Percentiles rank a stretch among this genome's conserved stretches.
These are phyloP conservation scores for Limnephilus auricula DNA, from an alignment of 2,888 invertebrate species.

Conservation along the genomic window DNA sequence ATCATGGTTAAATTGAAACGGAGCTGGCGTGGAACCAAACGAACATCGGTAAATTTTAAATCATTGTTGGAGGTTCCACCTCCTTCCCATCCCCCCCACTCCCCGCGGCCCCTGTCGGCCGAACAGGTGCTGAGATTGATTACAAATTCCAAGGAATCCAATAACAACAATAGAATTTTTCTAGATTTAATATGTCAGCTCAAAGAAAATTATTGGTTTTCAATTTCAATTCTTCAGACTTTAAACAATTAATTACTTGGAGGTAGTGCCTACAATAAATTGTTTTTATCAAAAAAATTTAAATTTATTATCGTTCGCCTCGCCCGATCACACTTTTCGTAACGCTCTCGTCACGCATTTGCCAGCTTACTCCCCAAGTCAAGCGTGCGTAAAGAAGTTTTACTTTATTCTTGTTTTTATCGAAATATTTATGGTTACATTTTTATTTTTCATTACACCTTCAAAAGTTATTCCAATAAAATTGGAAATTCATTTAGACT, in stretches of 20 bases:
- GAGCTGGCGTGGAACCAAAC: background rate
- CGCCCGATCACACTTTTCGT: too few relatives aligned
- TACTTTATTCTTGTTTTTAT: too few relatives aligned
- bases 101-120: background rate
- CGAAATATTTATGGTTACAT: too few relatives aligned
- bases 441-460: too few relatives aligned
- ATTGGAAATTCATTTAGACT: too few relatives aligned
- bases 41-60: background rate
- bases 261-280: too few relatives aligned
- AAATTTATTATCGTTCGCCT: too few relatives aligned
- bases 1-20: background rate
- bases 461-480: too few relatives aligned
- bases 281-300: too few relatives aligned
- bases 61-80: background rate
- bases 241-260: background rate
- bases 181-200: background rate
- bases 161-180: background rate
- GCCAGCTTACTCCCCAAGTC: too few relatives aligned
- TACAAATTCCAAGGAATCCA: background rate
- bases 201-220: background rate
- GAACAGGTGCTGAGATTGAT: background rate
- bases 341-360: too few relatives aligned
- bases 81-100: background rate
- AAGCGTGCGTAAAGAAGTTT: too few relatives aligned
- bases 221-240: background rate